A percentile compares a stretch with the other conserved stretches of the same genome.
These are phyloP conservation scores for Drosophila melanica DNA, from an alignment of 1,140 invertebrate species.

Conservation along the genomic window DNA sequence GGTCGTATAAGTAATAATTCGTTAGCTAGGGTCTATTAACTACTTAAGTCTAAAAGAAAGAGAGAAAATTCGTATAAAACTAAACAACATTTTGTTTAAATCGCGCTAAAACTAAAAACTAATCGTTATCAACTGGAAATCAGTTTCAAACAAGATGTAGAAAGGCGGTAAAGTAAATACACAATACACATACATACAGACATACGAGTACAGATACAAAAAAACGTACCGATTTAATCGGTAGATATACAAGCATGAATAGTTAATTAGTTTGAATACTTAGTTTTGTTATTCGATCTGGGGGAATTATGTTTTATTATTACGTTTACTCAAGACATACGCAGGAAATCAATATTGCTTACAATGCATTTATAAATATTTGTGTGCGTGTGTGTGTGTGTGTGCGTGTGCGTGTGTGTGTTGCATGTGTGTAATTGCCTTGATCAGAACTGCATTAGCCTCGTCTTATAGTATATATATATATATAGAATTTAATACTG, in stretches of 20 bases:
- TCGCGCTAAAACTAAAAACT: neutral
- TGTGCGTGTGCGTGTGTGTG: conserved; percentile 22
- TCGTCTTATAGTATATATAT: neutral
- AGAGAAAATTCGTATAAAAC: neutral
- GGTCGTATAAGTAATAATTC: conserved; percentile 37
- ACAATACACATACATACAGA: conserved; percentile 41
- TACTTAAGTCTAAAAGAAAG: conserved; percentile 20
- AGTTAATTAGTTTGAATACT: conserved; percentile 13
- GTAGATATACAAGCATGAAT: conserved; percentile 29
- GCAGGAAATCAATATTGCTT: conserved; percentile 71
- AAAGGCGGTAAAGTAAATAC: conserved; percentile 5
- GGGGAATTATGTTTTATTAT: conserved; percentile 8
- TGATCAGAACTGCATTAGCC: conserved; percentile 26
- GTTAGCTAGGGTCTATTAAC: conserved; percentile 15
- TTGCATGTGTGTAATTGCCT: conserved; percentile 21
- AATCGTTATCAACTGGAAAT: neutral
- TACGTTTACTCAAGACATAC: conserved; percentile 64
- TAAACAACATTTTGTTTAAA: conserved; percentile 6
- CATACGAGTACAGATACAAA: conserved; percentile 12
- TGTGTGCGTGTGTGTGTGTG: conserved; percentile 19
- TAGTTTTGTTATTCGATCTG: conserved; percentile 31
- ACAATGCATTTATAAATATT: conserved; percentile 49
- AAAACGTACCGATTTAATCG: too few species aligned
- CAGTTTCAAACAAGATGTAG: neutral
- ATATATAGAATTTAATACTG: neutral